Base-by-base conservation (phyloP, 2,888 invertebrate genomes). In the Apotomis capreana region DNA sequence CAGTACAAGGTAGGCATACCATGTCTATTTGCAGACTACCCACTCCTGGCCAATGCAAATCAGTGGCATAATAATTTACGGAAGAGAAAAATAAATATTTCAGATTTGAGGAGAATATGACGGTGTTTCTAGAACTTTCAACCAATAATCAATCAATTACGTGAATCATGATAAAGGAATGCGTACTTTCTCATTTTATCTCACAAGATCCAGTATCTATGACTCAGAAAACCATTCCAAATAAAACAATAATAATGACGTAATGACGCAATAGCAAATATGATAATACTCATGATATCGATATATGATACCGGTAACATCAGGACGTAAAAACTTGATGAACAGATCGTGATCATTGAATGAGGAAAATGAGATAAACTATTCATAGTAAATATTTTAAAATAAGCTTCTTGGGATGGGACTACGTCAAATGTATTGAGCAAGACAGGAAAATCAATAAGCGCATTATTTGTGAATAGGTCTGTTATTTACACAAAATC, bases 361-460 rank as follows among this genome's bases (percentile, higher is more conserved):
- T 26, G 9, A 46, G n/a, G 57, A 57, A 65, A 65, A 65, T 55
- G 9, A 55, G 26, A 6, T 15, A 44, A 55, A 4, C 26, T 26
- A 49, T 3, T 49, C 8, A 49, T 49, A 9, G 49, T 10, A 9
- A 8, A 3, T 49, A 9, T 49, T 49, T 10, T 49, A 49, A 49
- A 49, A 10, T 10, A 10, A 8, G 9, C 49, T 9, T 49, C 49
- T n/a, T n/a, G 5, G 9, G n/a, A 26, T n/a, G 5, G 9, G n/a
- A 26, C n/a, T 12, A 9, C 55, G 15, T 55, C 64, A 36, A 55
- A 63, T 52, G 36, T 49, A 36, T 46, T 10, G 40, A 64, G 52
- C 9, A 26, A n/a, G 26, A 8, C 26, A 46, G 57, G 13, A 72
- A 72, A 72, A 72, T 72, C 72, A 72, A 72, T 72, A 72, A 59